Evolutionary conservation across 2,888 invertebrate genomes (phyloP), one percentile per base, ranked within the genome.

Genomic region (Agriopis leucophaearia): DNA sequence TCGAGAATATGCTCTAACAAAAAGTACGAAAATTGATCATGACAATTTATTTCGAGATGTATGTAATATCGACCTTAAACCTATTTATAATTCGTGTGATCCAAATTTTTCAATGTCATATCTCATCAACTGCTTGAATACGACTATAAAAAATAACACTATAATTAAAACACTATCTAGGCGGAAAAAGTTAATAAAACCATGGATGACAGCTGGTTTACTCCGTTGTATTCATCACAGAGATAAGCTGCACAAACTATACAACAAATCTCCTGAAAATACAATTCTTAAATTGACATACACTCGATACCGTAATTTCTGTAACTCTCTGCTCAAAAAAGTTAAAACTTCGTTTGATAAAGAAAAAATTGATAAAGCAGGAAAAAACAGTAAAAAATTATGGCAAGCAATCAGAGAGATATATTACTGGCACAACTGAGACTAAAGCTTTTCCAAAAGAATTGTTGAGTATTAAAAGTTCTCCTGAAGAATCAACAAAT

Each of bases 281-380:
- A 27, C 44, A 8, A 40, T 55, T 0, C 13, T 64, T 6, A 64
- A 54, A 50, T 15, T 45, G 3, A 68, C 65, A 1, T 71, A 68
- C n/a, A 66, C 47, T 8, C 47, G 64, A 8, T 71, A 67, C 18
- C 54, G 64, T 36, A 70, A 70, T 36, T 64, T 64, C 18, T 65
- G 64, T 51, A 68, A 62, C 45, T 18, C 56, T 8, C 27, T 71
- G 0, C 2, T 71, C 9, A 54, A 63, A 36, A 68, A 63, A 44
- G 18, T 64, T 1, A 68, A 64, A 44, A 36, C 51, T 1, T 18
- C 45, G 2, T 66, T 44, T 52, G 65, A 71, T 12, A 63, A 42
- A 44, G 13, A 40, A n/a, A 57, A 54, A 44, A 40, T 66, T 13
- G 52, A 44, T 42, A 60, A 54, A 38, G 64, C 58, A 16, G 64